phyloP scores from a whole-genome alignment of 2,888 invertebrate genomes.

The Tetrapedia diversipes region DNA sequence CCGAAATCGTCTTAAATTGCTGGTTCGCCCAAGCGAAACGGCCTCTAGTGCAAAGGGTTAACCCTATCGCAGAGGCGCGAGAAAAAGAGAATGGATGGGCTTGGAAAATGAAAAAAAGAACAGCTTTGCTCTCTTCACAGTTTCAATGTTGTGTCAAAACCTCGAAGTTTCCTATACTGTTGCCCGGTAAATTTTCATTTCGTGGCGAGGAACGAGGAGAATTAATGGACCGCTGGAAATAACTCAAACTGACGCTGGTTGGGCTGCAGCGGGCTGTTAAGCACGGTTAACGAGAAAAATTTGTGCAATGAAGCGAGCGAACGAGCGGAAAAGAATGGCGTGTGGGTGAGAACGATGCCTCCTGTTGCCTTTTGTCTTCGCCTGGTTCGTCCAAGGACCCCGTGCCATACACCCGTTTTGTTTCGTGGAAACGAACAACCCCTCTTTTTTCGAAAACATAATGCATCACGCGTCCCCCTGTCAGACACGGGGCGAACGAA shows the following conservation, averaged over 20 bases:
- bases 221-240: conserved; percentile 56
- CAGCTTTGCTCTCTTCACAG: background rate
- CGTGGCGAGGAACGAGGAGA: conserved; percentile 6
- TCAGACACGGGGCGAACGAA: background rate
- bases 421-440: conserved; percentile 11
- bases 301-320: conserved; percentile 42
- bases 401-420: conserved; percentile 16
- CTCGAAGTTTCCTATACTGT: background rate
- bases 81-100: no score
- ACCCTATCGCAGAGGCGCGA: no score
- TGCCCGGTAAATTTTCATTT: conserved; percentile 26
- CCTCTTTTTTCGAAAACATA: conserved; percentile 18
- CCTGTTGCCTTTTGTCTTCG: conserved; percentile 41
- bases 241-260: conserved; percentile 40
- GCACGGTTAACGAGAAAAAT: conserved; percentile 59
- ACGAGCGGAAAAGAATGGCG: conserved; percentile 11
- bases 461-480: conserved; percentile 7
- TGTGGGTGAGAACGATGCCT: conserved; percentile 33
- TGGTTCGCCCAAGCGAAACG: no score
- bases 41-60: no score
- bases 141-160: background rate
- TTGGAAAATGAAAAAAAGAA: background rate
- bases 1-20: no score
- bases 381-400: conserved; percentile 31
- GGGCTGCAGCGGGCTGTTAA: conserved; percentile 33